Conservation (phyloP, 2,113 vertebrate genomes). For the Rhagologus leucostigma region DNA sequence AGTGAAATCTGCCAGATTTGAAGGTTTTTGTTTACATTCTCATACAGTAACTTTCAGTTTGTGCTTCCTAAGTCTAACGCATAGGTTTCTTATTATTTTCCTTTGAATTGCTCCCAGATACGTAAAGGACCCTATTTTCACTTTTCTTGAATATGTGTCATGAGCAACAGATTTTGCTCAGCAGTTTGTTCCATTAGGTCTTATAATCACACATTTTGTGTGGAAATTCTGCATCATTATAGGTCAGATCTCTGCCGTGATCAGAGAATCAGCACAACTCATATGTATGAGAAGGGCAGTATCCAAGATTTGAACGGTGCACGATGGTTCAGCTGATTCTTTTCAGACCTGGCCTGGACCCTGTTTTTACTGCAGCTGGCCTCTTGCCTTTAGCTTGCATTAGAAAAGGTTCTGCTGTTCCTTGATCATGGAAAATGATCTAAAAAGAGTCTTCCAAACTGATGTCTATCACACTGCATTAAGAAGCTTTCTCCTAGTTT, state of each 20-base stretch:
- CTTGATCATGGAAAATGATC: neutral
- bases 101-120: neutral
- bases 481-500: neutral
- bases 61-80: neutral
- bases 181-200: neutral
- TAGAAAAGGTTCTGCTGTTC: neutral
- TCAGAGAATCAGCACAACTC: neutral
- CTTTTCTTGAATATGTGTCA: neutral
- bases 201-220: neutral
- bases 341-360: neutral
- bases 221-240: neutral
- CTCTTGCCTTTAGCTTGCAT: neutral
- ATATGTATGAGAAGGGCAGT: neutral
- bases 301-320: neutral
- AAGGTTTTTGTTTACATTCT: neutral
- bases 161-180: neutral
- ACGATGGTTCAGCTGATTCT: neutral
- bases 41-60: neutral
- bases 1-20: neutral
- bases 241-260: neutral
- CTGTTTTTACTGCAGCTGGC: neutral
- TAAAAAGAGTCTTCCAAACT: neutral
- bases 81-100: neutral
- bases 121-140: neutral
- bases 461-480: fast-evolving